Evolutionary conservation across 2,888 invertebrate genomes (phyloP), one percentile per base, ranked within the genome.

Genomic region (Saturnia pavonia): DNA sequence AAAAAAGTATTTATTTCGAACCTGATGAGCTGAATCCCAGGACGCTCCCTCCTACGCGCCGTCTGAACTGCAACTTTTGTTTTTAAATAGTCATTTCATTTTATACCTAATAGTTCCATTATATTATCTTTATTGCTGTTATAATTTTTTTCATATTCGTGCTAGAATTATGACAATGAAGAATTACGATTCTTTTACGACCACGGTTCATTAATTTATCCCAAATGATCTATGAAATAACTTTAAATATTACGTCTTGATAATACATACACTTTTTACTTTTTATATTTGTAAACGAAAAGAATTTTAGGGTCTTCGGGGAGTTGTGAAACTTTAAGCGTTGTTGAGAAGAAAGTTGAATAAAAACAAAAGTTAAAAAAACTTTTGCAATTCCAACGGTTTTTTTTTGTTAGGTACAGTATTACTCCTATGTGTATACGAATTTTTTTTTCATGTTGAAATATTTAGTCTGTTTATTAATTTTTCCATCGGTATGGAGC

Each of bases 261-360:
- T 19, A 12, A 65, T 14, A 40, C 40, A 65, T 14, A 40, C 40
- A 65, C 40, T 40, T 40, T 54, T 9, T 54, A 22, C 51, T n/a
- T 40, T 40, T 40, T 63, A 40, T 60, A 4, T 65, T 40, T 40
- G 40, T 65, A 65, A 65, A 65, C 65, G 40, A 40, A 63, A 40
- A 65, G 65, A 65, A 65, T 65, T n/a, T n/a, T 65, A 40, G 40
- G 65, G 65, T 65, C 65, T 65, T 65, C 65, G 65, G 65, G 40
- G 65, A 65, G 65, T 65, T 40, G 40, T 40, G 40, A 40, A 65
- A 65, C 25, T 65, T 65, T 40, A 40, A 40, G 57, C 40, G 65
- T 65, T 65, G 65, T 40, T 65, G n/a, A 65, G 22, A 65, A 40
- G 40, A 65, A 65, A 34, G 34, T 65, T 34, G 40, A 40, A 65